These are phyloP conservation scores for Chymomyza procnemis DNA, from an alignment of 2,888 invertebrate species.

Conservation along the genomic window DNA sequence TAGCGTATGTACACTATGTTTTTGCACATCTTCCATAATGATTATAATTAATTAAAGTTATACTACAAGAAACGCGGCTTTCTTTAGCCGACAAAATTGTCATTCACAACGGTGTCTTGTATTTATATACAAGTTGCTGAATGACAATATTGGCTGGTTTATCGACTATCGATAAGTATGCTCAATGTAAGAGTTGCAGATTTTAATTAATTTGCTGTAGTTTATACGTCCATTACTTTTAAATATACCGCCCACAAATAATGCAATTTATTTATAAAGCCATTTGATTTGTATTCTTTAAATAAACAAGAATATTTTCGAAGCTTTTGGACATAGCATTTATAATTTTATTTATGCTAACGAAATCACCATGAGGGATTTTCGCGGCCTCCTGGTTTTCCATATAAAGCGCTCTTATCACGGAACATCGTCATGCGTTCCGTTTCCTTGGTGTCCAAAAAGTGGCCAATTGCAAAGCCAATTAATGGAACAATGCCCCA, in stretches of 20 bases:
- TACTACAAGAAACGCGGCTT: background rate
- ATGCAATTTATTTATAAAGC: background rate
- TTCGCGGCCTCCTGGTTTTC: constrained; percentile 82
- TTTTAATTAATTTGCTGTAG: background rate
- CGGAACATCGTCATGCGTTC: constrained; percentile 85
- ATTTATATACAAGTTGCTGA: background rate
- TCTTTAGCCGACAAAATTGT: background rate
- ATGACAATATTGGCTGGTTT: background rate
- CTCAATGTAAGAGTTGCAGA: background rate
- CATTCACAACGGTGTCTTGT: background rate
- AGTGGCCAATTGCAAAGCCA: constrained; percentile 83
- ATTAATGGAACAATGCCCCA: constrained; percentile 80
- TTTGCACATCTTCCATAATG: constrained; percentile 90
- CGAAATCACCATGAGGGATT: constrained; percentile 72
- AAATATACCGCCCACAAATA: background rate
- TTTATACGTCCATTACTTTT: background rate
- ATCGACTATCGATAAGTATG: background rate
- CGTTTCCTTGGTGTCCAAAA: constrained; percentile 84
- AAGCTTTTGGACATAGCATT: background rate
- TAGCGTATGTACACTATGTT: constrained; percentile 97
- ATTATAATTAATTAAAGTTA: background rate
- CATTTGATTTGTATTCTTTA: background rate
- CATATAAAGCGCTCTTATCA: constrained; percentile 89
- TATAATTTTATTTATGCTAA: background rate
- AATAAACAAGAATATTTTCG: background rate